Evolutionary conservation across 2,113 vertebrate species (phyloP).

Genomic region (Craseonycteris thonglongyai): DNA sequence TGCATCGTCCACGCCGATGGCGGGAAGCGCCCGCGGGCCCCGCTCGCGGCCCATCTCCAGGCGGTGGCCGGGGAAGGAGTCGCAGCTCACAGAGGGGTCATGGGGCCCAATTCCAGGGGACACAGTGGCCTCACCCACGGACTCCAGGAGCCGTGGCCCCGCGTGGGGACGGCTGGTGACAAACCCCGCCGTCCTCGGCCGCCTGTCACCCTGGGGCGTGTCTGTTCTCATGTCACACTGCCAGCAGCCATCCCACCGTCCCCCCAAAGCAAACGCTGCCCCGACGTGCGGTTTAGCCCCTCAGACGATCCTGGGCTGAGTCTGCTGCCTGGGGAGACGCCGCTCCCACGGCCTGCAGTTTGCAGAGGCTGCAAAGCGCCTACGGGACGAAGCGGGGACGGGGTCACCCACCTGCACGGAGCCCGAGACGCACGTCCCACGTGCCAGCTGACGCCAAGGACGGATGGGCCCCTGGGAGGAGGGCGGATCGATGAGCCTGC

Average conservation of each 20-base stretch:
- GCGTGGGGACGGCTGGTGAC: not conserved
- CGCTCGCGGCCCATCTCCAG: no score
- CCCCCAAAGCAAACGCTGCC: no score
- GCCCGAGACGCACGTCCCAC: no score
- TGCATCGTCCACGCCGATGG: not conserved
- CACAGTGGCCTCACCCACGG: no score
- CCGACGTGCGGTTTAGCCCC: conserved; percentile 49
- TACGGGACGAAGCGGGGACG: conserved; percentile 24
- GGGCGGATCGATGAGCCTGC: conserved; percentile 57
- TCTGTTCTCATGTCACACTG: conserved; percentile 29
- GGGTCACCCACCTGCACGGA: conserved; percentile 63
- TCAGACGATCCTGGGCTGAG: conserved; percentile 62
- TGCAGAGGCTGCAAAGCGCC: conserved; percentile 64
- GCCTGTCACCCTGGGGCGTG: rapidly evolving
- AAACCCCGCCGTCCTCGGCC: rapidly evolving
- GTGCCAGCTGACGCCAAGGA: no score
- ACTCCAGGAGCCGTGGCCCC: no score
- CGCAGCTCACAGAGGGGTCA: no score
- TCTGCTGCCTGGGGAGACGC: conserved; percentile 54
- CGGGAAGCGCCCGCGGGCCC: no score
- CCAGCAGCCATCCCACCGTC: not conserved
- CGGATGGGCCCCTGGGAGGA: no score
- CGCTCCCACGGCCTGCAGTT: conserved; percentile 65
- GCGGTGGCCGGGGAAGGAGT: no score
- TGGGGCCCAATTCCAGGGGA: no score